A percentile compares a stretch with the other conserved stretches of the same genome.
phyloP scores from a whole-genome alignment of 2,113 vertebrate species.

The Lepus europaeus region DNA sequence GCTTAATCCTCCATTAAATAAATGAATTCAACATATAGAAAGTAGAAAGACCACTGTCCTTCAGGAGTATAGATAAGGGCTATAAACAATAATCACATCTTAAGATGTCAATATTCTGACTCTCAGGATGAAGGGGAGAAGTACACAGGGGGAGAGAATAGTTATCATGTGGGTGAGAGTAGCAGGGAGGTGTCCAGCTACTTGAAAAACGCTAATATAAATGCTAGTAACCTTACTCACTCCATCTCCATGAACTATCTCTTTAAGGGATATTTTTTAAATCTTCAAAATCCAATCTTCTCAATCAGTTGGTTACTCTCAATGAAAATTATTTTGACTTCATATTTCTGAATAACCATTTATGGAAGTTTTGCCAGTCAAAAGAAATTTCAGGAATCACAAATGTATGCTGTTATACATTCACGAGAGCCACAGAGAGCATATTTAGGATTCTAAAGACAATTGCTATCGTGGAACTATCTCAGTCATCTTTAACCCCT shows the following conservation, averaged over 20 bases:
- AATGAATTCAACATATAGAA: too few relatives aligned
- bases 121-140: background rate
- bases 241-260: background rate
- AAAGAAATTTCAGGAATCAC: constrained; percentile 65
- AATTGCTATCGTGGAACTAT: constrained; percentile 49
- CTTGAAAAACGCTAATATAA: constrained; percentile 39
- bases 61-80: too few relatives aligned
- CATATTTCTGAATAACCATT: constrained; percentile 42
- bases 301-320: background rate
- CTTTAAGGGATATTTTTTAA: constrained; percentile 2
- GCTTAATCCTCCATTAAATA: too few relatives aligned
- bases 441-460: constrained; percentile 55
- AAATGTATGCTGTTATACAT: constrained; percentile 23
- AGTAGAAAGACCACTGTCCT: too few relatives aligned
- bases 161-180: background rate
- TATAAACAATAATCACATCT: too few relatives aligned
- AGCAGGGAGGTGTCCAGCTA: background rate
- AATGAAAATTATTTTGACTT: constrained; percentile 38
- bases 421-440: constrained; percentile 37
- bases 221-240: background rate
- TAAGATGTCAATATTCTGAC: background rate
- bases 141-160: background rate
- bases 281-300: constrained; percentile 31
- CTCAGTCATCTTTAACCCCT: constrained; percentile 28
- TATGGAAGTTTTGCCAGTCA: constrained; percentile 15